A percentile compares a stretch with the other conserved stretches of the same genome.
Conservation (phyloP, 2,113 vertebrate species). For the Rostratula benghalensis region DNA sequence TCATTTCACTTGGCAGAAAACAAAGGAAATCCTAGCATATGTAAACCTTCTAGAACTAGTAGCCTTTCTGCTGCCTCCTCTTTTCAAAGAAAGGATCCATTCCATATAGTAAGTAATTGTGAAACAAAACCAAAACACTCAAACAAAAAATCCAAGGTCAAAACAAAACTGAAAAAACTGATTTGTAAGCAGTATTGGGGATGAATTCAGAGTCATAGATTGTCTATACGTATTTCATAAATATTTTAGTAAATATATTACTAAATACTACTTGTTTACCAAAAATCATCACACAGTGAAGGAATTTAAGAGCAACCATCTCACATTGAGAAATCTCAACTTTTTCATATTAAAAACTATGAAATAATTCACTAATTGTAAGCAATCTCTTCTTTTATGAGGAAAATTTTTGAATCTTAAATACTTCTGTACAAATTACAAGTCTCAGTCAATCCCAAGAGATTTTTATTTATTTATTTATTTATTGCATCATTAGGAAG, state of each 20-base stretch:
- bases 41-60: background rate
- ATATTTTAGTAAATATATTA: background rate
- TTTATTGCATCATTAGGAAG: slow-evolving; percentile 56
- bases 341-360: background rate
- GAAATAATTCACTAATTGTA: background rate
- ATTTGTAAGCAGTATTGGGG: background rate
- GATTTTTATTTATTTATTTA: background rate
- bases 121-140: background rate
- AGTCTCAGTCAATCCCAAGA: slow-evolving; percentile 13
- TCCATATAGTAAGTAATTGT: background rate
- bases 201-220: background rate
- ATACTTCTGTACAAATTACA: slow-evolving; percentile 13
- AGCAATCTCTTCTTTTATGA: slow-evolving; percentile 8
- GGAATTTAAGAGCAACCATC: background rate
- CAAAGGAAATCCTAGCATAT: background rate
- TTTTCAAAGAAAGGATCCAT: background rate
- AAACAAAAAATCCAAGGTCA: background rate
- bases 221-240: background rate
- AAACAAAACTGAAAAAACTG: background rate
- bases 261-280: background rate
- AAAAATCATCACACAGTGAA: background rate
- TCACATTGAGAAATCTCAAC: background rate
- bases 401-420: slow-evolving; percentile 10
- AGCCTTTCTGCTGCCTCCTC: background rate
- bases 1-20: background rate